A percentile compares a stretch with the other conserved stretches of the same genome.
Evolutionary conservation across 2,797 vertebrate species (phyloP).

Genomic region (Fundulus diaphanus): DNA sequence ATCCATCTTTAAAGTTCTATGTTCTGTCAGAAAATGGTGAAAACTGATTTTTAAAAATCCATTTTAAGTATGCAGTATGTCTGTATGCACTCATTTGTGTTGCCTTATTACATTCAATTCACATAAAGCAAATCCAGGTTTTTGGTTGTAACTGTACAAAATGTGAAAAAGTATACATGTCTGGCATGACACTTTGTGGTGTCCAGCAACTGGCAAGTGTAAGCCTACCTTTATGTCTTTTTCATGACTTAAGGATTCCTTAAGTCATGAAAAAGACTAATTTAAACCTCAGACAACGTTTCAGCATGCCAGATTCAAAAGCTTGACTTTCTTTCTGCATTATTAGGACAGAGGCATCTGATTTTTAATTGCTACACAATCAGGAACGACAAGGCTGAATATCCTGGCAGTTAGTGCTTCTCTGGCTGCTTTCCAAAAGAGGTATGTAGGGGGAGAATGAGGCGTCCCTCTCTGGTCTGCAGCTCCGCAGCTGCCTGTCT

Average conservation of each 20-base stretch:
- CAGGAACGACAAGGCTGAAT: slow-evolving; percentile 18
- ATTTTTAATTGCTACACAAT: slow-evolving; percentile 19
- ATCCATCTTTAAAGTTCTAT: too few species aligned
- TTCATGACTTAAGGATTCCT: too few species aligned
- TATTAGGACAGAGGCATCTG: neutral
- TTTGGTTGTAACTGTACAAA: too few species aligned
- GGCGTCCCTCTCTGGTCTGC: slow-evolving; percentile 55
- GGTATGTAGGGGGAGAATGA: slow-evolving; percentile 57
- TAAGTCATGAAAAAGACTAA: neutral
- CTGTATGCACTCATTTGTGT: neutral
- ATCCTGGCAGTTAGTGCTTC: slow-evolving; percentile 26
- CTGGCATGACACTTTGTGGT: neutral
- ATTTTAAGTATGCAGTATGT: too few species aligned
- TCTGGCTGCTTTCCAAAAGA: slow-evolving; percentile 59
- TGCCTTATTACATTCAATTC: neutral
- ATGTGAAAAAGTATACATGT: neutral
- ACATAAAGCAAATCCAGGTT: neutral
- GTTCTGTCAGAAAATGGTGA: too few species aligned
- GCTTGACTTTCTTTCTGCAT: neutral
- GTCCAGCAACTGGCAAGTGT: slow-evolving; percentile 1
- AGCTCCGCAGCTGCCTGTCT: slow-evolving; percentile 62
- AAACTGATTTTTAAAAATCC: too few species aligned
- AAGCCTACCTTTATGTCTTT: slow-evolving; percentile 6
- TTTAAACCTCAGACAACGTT: slow-evolving; percentile 17
- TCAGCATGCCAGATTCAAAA: neutral